Base-by-base conservation (phyloP, 2,797 vertebrate species). In the Channa striata region DNA sequence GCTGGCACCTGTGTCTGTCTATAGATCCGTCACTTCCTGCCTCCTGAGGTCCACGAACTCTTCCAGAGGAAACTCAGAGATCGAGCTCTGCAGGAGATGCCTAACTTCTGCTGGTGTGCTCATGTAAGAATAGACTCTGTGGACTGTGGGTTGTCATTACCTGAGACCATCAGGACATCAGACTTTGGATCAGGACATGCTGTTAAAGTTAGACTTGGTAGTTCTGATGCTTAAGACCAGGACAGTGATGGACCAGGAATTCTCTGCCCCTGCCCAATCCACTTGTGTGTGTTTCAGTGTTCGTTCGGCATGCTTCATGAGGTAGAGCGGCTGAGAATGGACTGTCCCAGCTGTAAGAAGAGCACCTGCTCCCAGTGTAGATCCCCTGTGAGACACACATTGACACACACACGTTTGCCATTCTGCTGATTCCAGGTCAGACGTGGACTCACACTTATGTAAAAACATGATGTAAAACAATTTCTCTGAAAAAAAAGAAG, bases 1-100 rank as follows among this genome's bases (percentile, higher is more conserved):
- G 4, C 36, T 8, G 8, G 36, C 5, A 36, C 36, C 12, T 46
- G 21, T 62, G 11, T 37, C 46, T 69, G 10, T 56, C 1, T 53
- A 17, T 68, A 95, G 94, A 94, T 95, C 44, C 90, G 90, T 52
- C 93, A 95, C 78, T 94, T 92, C 72, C 86, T 95, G 76, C 88
- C 93, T 2, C 59, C 87, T 19, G 64, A 91, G 59, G 76, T 89
- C 46, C 93, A 95, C 2, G 94, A 95, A 72, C 89, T 95, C 6
- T 95, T 95, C 70, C 94, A 95, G 86, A 92, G 93, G 71, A 95
- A 95, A 47, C 93, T 95, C 48, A 57, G 94, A 74, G 94, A 95
- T 54, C 77, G 84, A 63, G 92, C 94, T 19, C 82, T 95, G 52
- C 89, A 90, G 85, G 89, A 93, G 30, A 95, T 95, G 93, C 85